Conservation (phyloP, 2,888 invertebrate genomes). For the Drymonia ruficornis region DNA sequence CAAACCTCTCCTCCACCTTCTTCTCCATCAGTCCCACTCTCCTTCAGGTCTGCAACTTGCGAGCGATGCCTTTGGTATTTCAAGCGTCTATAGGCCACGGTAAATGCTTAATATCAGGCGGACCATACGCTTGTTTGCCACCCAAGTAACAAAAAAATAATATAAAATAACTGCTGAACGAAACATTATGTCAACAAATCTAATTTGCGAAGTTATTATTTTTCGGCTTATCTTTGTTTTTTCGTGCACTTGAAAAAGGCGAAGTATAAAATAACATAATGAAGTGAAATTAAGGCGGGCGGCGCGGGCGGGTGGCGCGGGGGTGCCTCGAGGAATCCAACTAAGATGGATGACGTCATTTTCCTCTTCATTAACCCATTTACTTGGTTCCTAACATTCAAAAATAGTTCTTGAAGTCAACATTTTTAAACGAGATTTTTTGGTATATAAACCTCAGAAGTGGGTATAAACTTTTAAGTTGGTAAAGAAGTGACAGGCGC, state of each 20-base stretch:
- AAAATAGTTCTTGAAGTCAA: conserved; percentile 65
- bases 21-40: no score
- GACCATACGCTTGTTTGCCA: no score
- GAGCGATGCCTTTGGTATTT: no score
- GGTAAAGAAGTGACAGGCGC: no score
- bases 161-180: conserved; percentile 27
- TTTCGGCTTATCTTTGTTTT: conserved; percentile 51
- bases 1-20: no score
- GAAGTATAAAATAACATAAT: conserved; percentile 56
- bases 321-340: conserved; percentile 72
- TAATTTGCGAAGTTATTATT: conserved; percentile 47
- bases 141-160: no score
- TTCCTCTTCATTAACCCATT: conserved; percentile 80
- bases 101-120: no score
- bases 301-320: conserved; percentile 53
- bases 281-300: conserved; percentile 69
- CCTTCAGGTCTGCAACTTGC: no score
- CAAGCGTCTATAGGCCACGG: no score
- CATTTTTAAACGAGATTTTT: conserved; percentile 30
- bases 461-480: no score
- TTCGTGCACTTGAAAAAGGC: conserved; percentile 52
- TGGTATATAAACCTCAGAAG: neutral
- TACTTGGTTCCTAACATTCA: conserved; percentile 58
- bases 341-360: conserved; percentile 80
- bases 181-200: conserved; percentile 33